Conservation (phyloP, 2,888 invertebrate species). For the Plagodis dolabraria region DNA sequence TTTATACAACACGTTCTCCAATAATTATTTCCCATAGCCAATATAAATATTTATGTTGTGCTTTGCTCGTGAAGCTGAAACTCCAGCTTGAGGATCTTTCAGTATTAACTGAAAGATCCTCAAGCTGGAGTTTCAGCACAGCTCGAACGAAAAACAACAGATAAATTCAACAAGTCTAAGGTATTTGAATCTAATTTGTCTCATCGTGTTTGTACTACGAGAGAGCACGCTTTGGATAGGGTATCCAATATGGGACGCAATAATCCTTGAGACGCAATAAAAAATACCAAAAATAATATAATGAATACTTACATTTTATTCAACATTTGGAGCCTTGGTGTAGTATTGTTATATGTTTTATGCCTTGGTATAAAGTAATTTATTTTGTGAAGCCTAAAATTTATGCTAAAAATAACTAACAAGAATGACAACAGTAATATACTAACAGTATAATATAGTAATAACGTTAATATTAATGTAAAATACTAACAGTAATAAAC, state of each 20-base stretch:
- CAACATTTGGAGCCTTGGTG: too few species aligned
- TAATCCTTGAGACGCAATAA: too few species aligned
- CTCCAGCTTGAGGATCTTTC: conserved; percentile 6
- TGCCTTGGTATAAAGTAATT: too few species aligned
- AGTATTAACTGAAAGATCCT: conserved; percentile 10
- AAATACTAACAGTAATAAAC: too few species aligned
- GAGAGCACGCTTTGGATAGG: conserved; percentile 9
- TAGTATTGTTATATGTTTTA: too few species aligned
- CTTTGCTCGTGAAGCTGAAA: conserved; percentile 6
- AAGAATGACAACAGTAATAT: too few species aligned
- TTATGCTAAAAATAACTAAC: too few species aligned
- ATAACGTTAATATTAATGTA: too few species aligned
- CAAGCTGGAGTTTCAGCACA: conserved; percentile 11
- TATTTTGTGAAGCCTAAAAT: too few species aligned
- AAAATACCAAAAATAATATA: too few species aligned
- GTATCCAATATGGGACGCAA: not conserved
- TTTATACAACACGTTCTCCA: not conserved
- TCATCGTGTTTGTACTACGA: conserved; percentile 24
- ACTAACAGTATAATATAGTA: too few species aligned
- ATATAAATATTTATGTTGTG: conserved; percentile 6
- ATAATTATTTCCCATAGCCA: not conserved
- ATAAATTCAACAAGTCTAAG: conserved; percentile 35
- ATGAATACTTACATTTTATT: too few species aligned
- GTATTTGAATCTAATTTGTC: conserved; percentile 43
- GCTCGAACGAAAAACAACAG: conserved; percentile 32